These are phyloP conservation scores for Pantherophis alleghaniensis DNA, from an alignment of 2,797 vertebrate genomes.

Conservation along the genomic window DNA sequence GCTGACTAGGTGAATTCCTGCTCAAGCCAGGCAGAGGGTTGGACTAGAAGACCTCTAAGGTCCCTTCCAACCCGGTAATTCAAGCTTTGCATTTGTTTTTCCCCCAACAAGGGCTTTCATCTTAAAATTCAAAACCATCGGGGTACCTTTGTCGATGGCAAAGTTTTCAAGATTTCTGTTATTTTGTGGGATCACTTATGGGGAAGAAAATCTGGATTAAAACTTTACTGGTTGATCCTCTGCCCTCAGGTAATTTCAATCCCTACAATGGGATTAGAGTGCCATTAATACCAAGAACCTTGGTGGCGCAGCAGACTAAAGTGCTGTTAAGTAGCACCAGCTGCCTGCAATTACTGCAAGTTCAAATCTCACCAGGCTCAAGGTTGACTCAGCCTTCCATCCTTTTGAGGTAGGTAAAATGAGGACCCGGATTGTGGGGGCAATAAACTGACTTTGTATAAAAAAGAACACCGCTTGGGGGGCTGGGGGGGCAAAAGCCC, in stretches of 20 bases:
- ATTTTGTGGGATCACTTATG: background rate
- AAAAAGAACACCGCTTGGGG: too few relatives aligned
- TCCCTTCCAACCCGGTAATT: background rate
- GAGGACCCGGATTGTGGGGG: too few relatives aligned
- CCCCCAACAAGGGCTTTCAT: background rate
- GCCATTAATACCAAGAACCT: background rate
- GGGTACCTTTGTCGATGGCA: rapidly evolving
- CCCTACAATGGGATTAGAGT: background rate
- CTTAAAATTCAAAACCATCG: background rate
- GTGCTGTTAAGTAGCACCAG: too few relatives aligned
- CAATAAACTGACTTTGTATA: too few relatives aligned
- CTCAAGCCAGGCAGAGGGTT: too few relatives aligned
- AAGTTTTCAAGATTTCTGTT: background rate
- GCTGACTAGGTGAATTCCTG: too few relatives aligned
- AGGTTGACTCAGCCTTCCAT: too few relatives aligned
- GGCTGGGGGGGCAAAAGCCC: too few relatives aligned
- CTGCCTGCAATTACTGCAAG: too few relatives aligned
- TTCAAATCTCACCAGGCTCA: too few relatives aligned
- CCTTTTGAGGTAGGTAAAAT: too few relatives aligned
- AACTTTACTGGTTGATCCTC: background rate
- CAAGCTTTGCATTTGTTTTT: background rate
- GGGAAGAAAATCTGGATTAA: background rate
- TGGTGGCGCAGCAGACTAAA: too few relatives aligned
- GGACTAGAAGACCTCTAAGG: background rate
- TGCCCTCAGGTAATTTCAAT: background rate